Percentiles rank a stretch among this genome's conserved stretches.
These are phyloP conservation scores for Gila robusta DNA, from an alignment of 2,797 vertebrate genomes.

Conservation along the genomic window DNA sequence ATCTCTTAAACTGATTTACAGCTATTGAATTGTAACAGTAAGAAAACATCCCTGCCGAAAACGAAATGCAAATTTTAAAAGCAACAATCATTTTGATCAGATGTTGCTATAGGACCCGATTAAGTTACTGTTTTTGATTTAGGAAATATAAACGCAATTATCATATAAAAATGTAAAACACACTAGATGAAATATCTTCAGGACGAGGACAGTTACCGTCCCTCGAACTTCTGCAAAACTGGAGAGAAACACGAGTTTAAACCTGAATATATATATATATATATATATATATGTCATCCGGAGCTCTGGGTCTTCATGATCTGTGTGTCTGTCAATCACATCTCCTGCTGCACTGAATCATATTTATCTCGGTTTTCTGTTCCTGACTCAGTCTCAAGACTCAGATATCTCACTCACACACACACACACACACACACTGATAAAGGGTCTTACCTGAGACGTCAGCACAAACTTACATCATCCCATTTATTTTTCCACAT, in stretches of 20 bases:
- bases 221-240: neutral
- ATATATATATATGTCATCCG: neutral
- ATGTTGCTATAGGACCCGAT: neutral
- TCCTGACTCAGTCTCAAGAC: neutral
- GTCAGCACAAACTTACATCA: neutral
- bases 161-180: neutral
- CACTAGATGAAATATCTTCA: neutral
- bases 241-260: neutral
- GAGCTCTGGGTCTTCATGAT: neutral
- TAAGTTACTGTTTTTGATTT: neutral
- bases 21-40: no score
- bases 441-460: slow-evolving; percentile 30
- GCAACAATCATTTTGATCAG: neutral
- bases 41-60: neutral
- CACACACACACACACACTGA: neutral
- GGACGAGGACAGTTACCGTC: neutral
- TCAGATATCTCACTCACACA: neutral
- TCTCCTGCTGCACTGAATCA: no score
- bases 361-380: neutral
- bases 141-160: neutral
- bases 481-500: neutral
- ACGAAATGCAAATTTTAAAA: neutral
- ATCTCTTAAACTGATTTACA: neutral
- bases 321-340: neutral
- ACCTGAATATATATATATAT: no score